phyloP scores from a whole-genome alignment of 2,113 vertebrate species.

The Channa maculata region DNA sequence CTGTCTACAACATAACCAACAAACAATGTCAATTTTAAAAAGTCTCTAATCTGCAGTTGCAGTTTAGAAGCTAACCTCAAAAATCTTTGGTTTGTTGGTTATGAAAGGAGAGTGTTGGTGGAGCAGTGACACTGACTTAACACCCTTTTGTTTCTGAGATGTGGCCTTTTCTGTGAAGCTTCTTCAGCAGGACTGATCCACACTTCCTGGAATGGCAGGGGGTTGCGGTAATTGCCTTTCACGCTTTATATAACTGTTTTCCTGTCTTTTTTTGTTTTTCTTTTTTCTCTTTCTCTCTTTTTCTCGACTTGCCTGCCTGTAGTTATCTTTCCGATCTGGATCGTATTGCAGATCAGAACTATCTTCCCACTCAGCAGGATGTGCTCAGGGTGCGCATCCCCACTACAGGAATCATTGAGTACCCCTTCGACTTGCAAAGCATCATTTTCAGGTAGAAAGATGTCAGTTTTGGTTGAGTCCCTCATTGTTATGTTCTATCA shows the following conservation, averaged over 20 bases:
- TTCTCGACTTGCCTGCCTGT: conserved; percentile 57
- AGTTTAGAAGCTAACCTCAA: neutral
- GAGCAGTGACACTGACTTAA: conserved; percentile 60
- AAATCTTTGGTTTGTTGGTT: conserved; percentile 7
- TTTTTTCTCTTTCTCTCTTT: conserved; percentile 38
- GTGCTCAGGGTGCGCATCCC: conserved; percentile 97
- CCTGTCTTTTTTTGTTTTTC: conserved; percentile 45
- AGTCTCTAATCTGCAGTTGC: neutral
- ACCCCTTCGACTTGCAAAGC: conserved; percentile 98
- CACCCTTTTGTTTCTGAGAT: conserved; percentile 57
- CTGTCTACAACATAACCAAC: conserved; percentile 41
- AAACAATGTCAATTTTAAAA: neutral
- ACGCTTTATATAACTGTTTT: conserved; percentile 80
- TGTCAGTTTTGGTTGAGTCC: conserved; percentile 19
- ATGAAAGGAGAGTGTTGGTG: conserved; percentile 29
- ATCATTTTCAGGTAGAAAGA: conserved; percentile 98
- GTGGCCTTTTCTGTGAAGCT: conserved; percentile 58
- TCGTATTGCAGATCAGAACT: conserved; percentile 91
- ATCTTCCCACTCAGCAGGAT: conserved; percentile 99
- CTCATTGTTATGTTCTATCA: conserved; percentile 44
- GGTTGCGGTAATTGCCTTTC: conserved; percentile 67
- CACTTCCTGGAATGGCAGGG: conserved; percentile 67
- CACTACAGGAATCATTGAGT: conserved; percentile 98
- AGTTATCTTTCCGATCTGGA: conserved; percentile 98
- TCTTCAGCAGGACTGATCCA: conserved; percentile 65